phyloP scores from a whole-genome alignment of 2,888 invertebrate species.

The Synergus umbraculus region DNA sequence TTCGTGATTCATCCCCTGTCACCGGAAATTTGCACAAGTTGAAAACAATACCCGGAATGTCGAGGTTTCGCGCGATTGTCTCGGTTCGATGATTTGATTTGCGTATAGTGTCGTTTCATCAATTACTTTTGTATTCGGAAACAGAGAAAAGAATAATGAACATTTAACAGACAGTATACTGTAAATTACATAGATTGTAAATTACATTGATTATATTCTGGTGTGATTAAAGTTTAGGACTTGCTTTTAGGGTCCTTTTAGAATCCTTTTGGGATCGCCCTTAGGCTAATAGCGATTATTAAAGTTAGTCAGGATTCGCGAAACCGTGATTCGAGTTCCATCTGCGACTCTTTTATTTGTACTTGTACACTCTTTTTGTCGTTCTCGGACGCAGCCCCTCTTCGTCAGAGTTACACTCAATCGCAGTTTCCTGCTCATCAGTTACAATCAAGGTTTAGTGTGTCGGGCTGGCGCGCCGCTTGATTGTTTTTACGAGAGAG shows the following conservation, averaged over 20 bases:
- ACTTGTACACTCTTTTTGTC: conserved; percentile 10
- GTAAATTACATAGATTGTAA: background rate
- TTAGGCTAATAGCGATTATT: background rate
- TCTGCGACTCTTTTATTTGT: conserved; percentile 24
- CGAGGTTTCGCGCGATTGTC: background rate
- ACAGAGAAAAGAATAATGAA: background rate
- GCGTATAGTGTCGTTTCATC: background rate
- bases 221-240: no score
- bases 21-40: conserved; percentile 43
- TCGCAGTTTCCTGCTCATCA: conserved; percentile 66
- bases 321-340: conserved; percentile 32
- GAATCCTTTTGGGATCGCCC: no score
- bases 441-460: conserved; percentile 72
- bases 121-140: background rate
- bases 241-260: no score
- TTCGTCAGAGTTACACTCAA: conserved; percentile 1
- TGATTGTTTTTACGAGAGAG: conserved; percentile 75
- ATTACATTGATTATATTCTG: no score
- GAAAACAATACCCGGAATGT: conserved; percentile 43
- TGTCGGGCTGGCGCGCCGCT: conserved; percentile 66
- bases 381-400: conserved; percentile 14
- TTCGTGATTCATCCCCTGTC: conserved; percentile 41
- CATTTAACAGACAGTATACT: background rate
- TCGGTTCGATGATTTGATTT: background rate
- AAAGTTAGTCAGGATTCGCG: background rate